Evolutionary conservation across 2,888 invertebrate species (phyloP).

Genomic region (Unio delphinus): DNA sequence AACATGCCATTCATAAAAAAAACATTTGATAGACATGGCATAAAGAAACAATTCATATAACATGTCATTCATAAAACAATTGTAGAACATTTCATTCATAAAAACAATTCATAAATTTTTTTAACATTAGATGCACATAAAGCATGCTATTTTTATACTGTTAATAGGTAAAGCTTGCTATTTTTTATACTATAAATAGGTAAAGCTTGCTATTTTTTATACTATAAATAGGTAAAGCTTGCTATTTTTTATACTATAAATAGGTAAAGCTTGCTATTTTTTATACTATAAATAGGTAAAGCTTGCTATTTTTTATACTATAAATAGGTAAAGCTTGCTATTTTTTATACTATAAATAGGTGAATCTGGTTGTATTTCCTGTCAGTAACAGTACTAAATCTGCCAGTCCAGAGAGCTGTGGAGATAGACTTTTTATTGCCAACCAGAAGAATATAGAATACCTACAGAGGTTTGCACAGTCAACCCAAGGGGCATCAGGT

Average conservation of each 20-base stretch:
- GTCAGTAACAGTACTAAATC: not conserved
- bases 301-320: too few species aligned
- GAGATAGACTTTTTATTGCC: conserved; percentile 15
- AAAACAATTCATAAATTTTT: too few species aligned
- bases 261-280: conserved; percentile 9
- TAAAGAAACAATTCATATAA: too few species aligned
- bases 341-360: conserved; percentile 9
- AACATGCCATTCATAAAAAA: too few species aligned
- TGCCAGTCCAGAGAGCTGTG: conserved; percentile 12
- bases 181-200: conserved; percentile 9
- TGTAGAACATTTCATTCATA: too few species aligned
- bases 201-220: too few species aligned
- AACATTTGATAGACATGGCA: too few species aligned
- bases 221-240: too few species aligned
- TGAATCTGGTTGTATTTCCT: conserved; percentile 17
- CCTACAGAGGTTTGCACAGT: conserved; percentile 1
- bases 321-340: not conserved
- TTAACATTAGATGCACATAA: too few species aligned
- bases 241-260: conserved; percentile 2
- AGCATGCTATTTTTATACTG: too few species aligned
- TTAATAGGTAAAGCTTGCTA: not conserved
- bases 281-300: conserved; percentile 6
- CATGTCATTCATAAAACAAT: too few species aligned
- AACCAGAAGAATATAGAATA: conserved; percentile 14
- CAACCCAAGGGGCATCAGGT: too few species aligned